A percentile compares a stretch with the other conserved stretches of the same genome.
These are phyloP conservation scores for Dendrocincla tyrannina DNA, from an alignment of 2,797 vertebrate species.

Conservation along the genomic window DNA sequence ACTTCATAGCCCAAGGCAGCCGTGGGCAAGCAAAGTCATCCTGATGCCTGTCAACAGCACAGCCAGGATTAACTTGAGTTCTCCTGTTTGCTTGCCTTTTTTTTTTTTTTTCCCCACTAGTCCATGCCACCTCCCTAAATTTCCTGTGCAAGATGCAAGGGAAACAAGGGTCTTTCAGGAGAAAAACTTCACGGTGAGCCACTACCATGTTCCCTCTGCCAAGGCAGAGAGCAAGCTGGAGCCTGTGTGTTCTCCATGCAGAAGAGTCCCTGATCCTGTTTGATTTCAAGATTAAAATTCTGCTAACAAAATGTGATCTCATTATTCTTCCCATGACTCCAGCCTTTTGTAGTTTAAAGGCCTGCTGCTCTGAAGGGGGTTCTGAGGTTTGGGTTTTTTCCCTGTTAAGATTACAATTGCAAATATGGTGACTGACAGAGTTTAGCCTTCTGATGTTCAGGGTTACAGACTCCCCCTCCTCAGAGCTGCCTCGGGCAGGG, in stretches of 20 bases:
- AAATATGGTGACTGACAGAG: conserved; percentile 45
- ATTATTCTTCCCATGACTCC: conserved; percentile 35
- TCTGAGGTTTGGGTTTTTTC: neutral
- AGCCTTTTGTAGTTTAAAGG: conserved; percentile 46
- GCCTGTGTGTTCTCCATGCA: neutral
- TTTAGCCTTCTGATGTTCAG: conserved; percentile 39
- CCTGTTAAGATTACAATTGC: conserved; percentile 1
- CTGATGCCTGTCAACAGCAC: neutral
- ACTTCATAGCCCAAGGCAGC: neutral
- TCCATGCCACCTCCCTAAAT: neutral
- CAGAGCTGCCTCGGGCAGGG: neutral
- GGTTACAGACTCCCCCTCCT: neutral
- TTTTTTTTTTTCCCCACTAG: neutral
- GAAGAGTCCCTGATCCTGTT: neutral
- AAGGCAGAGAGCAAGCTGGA: neutral
- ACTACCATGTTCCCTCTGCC: neutral
- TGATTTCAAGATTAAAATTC: conserved; percentile 50
- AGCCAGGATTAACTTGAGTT: neutral
- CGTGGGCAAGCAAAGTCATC: neutral
- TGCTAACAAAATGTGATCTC: conserved; percentile 22
- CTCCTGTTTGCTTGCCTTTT: neutral
- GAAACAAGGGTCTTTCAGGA: neutral
- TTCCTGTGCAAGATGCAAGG: neutral
- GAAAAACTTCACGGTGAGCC: neutral
- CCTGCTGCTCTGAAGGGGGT: neutral